Conservation (phyloP, 2,113 vertebrate species). For the Microcebus lehilahytsara region DNA sequence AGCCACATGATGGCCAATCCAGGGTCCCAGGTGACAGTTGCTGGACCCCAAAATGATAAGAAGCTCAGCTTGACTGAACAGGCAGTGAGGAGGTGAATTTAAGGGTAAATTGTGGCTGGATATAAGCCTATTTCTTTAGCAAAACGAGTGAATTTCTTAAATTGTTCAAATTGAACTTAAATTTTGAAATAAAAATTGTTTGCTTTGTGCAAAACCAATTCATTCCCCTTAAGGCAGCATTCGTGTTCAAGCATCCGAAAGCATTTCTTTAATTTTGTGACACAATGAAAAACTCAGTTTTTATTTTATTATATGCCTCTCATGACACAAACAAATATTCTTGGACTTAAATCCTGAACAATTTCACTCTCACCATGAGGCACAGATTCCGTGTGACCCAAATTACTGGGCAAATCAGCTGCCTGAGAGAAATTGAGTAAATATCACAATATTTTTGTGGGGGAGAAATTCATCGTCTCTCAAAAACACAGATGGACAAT, state of each 20-base stretch:
- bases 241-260: not conserved
- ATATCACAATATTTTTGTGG: not conserved
- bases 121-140: not conserved
- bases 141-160: not conserved
- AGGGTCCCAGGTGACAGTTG: fast-evolving
- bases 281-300: not conserved
- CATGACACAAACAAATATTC: not conserved
- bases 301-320: not conserved
- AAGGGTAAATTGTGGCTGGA: not conserved
- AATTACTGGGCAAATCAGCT: not conserved
- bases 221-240: not conserved
- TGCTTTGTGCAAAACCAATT: not conserved
- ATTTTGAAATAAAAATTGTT: not conserved
- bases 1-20: not conserved
- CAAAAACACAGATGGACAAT: not conserved
- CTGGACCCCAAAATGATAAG: not conserved
- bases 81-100: not conserved
- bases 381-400: not conserved
- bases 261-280: not conserved
- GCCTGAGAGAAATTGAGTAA: not conserved
- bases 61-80: not conserved
- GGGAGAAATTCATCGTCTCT: constrained; percentile 1
- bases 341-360: not conserved
- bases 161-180: not conserved
- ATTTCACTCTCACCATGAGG: not conserved